A percentile compares a stretch with the other conserved stretches of the same genome.
phyloP scores from a whole-genome alignment of 1,140 invertebrate species.

The Conus betulinus region DNA sequence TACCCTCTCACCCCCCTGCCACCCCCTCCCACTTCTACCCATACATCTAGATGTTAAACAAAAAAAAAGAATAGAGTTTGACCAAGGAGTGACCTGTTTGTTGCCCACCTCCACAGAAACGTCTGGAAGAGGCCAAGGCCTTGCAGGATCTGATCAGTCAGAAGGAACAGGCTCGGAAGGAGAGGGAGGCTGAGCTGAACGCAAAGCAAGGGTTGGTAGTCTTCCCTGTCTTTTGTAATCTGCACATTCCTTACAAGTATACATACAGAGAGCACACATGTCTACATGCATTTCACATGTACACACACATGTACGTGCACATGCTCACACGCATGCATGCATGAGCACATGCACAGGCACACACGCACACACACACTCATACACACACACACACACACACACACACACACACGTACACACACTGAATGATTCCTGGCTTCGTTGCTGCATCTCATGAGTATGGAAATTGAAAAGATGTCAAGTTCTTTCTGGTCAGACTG shows the following conservation, averaged over 20 bases:
- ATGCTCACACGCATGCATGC: neutral
- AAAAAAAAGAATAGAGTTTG: too few species aligned
- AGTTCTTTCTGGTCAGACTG: too few species aligned
- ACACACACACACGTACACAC: neutral
- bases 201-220: constrained; percentile 46
- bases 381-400: neutral
- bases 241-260: neutral
- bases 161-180: constrained; percentile 46
- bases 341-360: neutral
- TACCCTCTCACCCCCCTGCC: too few species aligned
- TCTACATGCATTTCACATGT: neutral
- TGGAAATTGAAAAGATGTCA: too few species aligned
- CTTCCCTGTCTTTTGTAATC: neutral
- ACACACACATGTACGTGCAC: neutral
- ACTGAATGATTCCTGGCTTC: neutral
- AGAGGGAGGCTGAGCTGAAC: constrained; percentile 47
- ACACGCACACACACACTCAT: neutral
- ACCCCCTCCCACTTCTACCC: too few species aligned
- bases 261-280: neutral
- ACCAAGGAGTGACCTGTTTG: too few species aligned
- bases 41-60: too few species aligned
- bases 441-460: too few species aligned
- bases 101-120: constrained; percentile 41
- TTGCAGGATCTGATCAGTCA: constrained; percentile 55
- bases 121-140: constrained; percentile 53